Conservation (phyloP, 2,797 vertebrate genomes). For the Melanotaenia pygmaea region DNA sequence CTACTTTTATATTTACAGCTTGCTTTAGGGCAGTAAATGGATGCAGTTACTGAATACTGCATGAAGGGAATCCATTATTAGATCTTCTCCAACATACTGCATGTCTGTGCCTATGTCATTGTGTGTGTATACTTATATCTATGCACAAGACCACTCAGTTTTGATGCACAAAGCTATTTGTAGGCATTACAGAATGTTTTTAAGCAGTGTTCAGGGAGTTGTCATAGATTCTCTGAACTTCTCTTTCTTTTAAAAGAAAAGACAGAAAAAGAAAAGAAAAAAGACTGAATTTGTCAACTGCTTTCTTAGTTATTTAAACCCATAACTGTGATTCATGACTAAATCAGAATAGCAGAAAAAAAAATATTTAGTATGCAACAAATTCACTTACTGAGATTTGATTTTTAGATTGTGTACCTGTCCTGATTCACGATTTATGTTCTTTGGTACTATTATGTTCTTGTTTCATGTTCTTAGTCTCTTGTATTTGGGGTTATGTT, state of each 20-base stretch:
- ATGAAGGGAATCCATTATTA: slow-evolving; percentile 19
- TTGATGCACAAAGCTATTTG: not conserved
- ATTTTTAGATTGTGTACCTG: too few relatives aligned
- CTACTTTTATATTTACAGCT: slow-evolving; percentile 28
- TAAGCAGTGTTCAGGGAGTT: not conserved
- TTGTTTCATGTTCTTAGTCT: too few relatives aligned
- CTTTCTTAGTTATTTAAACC: too few relatives aligned
- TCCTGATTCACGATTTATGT: too few relatives aligned
- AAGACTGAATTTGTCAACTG: not conserved
- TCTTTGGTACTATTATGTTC: too few relatives aligned
- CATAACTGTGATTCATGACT: too few relatives aligned
- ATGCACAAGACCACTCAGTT: not conserved
- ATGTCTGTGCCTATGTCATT: not conserved
- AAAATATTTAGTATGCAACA: too few relatives aligned
- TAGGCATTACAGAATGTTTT: not conserved
- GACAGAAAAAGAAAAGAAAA: too few relatives aligned
- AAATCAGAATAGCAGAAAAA: too few relatives aligned
- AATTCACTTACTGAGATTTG: too few relatives aligned
- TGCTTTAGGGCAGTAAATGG: slow-evolving; percentile 31
- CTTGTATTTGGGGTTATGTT: too few relatives aligned
- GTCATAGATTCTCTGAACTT: not conserved
- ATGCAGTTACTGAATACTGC: slow-evolving; percentile 33
- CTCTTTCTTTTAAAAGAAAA: too few relatives aligned
- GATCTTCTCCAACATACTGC: slow-evolving; percentile 5
- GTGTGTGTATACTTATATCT: not conserved